Base-by-base conservation (phyloP, 2,797 vertebrate genomes). In the Sebastes iracundus region DNA sequence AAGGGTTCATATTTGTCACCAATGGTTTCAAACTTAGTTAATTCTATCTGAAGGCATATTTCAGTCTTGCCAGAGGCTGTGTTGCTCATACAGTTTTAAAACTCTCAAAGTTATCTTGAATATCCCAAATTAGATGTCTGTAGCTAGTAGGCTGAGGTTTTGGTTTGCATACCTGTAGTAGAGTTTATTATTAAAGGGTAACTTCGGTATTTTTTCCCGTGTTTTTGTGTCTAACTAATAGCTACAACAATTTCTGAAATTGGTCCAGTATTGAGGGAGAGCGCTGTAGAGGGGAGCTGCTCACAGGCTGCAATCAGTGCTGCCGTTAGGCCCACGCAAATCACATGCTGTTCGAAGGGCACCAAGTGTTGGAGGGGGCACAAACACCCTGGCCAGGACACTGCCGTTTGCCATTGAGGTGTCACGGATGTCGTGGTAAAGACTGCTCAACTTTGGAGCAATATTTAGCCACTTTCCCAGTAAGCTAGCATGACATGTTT, bases 1-100 rank as follows among this genome's bases (percentile, higher is more conserved):
- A 82, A 75, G 72, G 85, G 77, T 92, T 88, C 61, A 79, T 93
- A 80, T 85, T 85, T 87, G 72, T 85, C 81, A 86, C 38, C 55
- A 79, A 66, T 85, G 79, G 77, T 88, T 89, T 88, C 59, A 83
- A 89, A 89, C 53, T 80, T 85, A 16, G 81, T 84, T 91, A 90
- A 93, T 92, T 92, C 88, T 87, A 58, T 87, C 87, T 90, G 38
- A 80, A 88, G 90, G 88, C 88, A 77, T 67, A 66, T 69, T 89
- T 85, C 53, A 71, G 38, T 83, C 60, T 76, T 74, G 64, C 83
- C 84, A 55, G 55, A 8, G 22, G 82, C 81, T 78, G 20, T 75
- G 73, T 78, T 73, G 35, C 75, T 78, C 75, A 52, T 82, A 23
- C 58, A 70, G 68, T 88, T 85, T 76, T 74, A 58, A 89, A 91